A percentile compares a stretch with the other conserved stretches of the same genome.
Conservation (phyloP, 2,797 vertebrate genomes). For the Notolabrus celidotus region DNA sequence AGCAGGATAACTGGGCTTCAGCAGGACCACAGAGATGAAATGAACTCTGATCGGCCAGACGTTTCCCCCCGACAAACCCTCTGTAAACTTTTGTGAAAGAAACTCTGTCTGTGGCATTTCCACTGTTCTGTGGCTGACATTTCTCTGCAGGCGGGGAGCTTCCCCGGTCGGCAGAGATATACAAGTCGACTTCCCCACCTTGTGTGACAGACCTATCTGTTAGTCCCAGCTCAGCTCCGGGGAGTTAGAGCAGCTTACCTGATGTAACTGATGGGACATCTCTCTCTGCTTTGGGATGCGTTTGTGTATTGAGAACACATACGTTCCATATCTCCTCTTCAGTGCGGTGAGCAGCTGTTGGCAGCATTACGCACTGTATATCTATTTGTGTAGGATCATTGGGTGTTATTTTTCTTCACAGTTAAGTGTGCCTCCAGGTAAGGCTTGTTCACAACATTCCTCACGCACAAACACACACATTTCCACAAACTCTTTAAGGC, state of each 20-base stretch:
- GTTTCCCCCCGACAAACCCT: constrained; percentile 13
- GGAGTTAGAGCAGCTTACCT: constrained; percentile 53
- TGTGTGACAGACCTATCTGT: constrained; percentile 52
- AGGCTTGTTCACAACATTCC: constrained; percentile 56
- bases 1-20: constrained; percentile 6
- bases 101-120: constrained; percentile 35
- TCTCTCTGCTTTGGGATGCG: constrained; percentile 23
- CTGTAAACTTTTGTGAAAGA: constrained; percentile 30
- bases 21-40: constrained; percentile 24
- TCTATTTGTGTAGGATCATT: constrained; percentile 23
- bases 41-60: constrained; percentile 11
- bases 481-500: constrained; percentile 17
- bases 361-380: constrained; percentile 18
- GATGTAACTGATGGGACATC: constrained; percentile 39
- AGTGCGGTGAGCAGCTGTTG: constrained; percentile 29
- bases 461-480: constrained; percentile 30
- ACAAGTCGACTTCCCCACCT: constrained; percentile 28
- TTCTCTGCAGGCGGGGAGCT: constrained; percentile 56
- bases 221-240: constrained; percentile 39
- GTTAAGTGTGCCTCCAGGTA: constrained; percentile 50
- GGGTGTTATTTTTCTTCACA: constrained; percentile 37
- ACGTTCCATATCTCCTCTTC: constrained; percentile 26
- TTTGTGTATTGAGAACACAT: constrained; percentile 4
- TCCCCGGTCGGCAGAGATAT: constrained; percentile 51
- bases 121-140: constrained; percentile 31